Conservation (phyloP, 2,797 vertebrate genomes). For the Diceros bicornis region DNA sequence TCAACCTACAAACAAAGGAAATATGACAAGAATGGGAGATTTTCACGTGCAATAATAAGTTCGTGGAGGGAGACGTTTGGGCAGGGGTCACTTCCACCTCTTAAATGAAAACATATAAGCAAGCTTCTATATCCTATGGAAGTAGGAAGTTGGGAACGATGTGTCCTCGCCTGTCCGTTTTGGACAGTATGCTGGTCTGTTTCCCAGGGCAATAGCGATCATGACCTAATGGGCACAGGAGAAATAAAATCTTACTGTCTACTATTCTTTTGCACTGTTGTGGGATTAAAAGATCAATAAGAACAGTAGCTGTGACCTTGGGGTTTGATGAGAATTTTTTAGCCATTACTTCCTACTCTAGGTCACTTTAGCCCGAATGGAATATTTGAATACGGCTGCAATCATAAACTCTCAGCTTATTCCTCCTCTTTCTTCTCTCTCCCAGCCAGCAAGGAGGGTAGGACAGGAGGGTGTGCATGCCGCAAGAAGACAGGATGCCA, state of each 20-base stretch:
- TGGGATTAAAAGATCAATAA: neutral
- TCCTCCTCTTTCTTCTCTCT: neutral
- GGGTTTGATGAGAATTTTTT: neutral
- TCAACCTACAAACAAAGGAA: neutral
- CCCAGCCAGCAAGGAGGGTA: neutral
- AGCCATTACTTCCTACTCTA: neutral
- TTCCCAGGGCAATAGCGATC: neutral
- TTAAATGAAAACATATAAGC: constrained; percentile 10
- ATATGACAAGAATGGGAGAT: neutral
- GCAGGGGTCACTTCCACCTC: neutral
- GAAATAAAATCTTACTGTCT: neutral
- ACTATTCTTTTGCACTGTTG: neutral
- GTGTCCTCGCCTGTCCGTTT: neutral
- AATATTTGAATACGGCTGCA: neutral
- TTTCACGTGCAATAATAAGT: neutral
- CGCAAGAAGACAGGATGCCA: neutral
- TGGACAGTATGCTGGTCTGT: neutral
- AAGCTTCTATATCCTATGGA: neutral
- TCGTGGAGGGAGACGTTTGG: neutral
- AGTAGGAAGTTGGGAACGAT: neutral
- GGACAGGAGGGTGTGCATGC: neutral
- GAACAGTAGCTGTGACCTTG: neutral
- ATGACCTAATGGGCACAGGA: neutral
- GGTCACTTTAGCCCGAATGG: neutral
- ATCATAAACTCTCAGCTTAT: neutral